phyloP scores from a whole-genome alignment of 2,113 vertebrate species.

The zebrafish (Danio rerio) region GRCz12tu NC_133181.1:46205001-46205500 shows the following conservation, averaged over 20 bases:
- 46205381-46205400: slow-evolving; percentile 85
- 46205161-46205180: slow-evolving; percentile 64
- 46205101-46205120: slow-evolving; percentile 56
- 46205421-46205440: slow-evolving; percentile 80
- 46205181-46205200: slow-evolving; percentile 67
- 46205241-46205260: slow-evolving; percentile 90
- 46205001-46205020: background rate
- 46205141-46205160: slow-evolving; percentile 45
- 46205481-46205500: background rate
- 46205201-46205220: slow-evolving; percentile 82
- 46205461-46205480: background rate
- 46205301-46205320: slow-evolving; percentile 92
- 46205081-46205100: slow-evolving; percentile 6
- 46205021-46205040: slow-evolving; percentile 58
- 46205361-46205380: slow-evolving; percentile 95
- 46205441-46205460: slow-evolving; percentile 72
- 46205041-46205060: slow-evolving; percentile 55
- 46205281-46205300: slow-evolving; percentile 79
- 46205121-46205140: slow-evolving; percentile 45
- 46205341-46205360: slow-evolving; percentile 91
- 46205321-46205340: slow-evolving; percentile 93
- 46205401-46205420: slow-evolving; percentile 78
- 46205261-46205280: slow-evolving; percentile 78
- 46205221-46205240: slow-evolving; percentile 81
- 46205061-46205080: slow-evolving; percentile 67